Base-by-base conservation (phyloP, 2,888 invertebrate genomes). In the Lepidonotus clava region DNA sequence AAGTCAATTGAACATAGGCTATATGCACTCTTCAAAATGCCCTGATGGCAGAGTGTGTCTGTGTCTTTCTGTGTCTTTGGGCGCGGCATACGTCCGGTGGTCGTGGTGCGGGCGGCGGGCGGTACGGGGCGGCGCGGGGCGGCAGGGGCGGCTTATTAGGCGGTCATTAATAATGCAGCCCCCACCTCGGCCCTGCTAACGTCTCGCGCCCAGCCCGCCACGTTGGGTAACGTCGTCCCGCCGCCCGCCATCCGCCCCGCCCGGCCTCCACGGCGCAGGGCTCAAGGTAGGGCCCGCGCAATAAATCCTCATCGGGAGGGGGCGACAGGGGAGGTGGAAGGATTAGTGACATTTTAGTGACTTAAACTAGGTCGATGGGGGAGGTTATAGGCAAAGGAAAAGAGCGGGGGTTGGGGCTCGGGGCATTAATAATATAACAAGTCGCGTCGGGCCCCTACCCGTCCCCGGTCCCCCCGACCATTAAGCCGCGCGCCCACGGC, bases 271-370 rank as follows among this genome's bases (percentile, higher is more conserved):
- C n/a, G n/a, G n/a, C n/a, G n/a, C n/a, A n/a, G n/a, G n/a, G n/a
- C n/a, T n/a, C n/a, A n/a, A n/a, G 53, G 18, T 53, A n/a, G 53
- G 21, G 53, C 28, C 61, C 11, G 61, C n/a, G 61, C 61, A 32
- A 24, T 61, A 61, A 61, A 61, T 61, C 28, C 61, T 24, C 28
- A 61, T 61, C 61, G 28, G 61, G 28, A 24, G 24, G 24, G 61
- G 8, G 46, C 61, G 61, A 32, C 24, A 61, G 61, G 61, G 61
- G 28, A 28, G 61, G 11, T 11, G 28, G 61, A 18, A 2, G 61
- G 61, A 24, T 61, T 61, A 61, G 61, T 24, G 61, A 61, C 61
- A 61, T 61, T 61, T 61, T 61, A 61, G 61, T 61, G 61, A 61
- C 61, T 61, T 61, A 61, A 61, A 61, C 61, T 61, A 61, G 61